A percentile compares a stretch with the other conserved stretches of the same genome.
phyloP scores from a whole-genome alignment of 2,113 vertebrate species.

The Psilopsiagon aurifrons region DNA sequence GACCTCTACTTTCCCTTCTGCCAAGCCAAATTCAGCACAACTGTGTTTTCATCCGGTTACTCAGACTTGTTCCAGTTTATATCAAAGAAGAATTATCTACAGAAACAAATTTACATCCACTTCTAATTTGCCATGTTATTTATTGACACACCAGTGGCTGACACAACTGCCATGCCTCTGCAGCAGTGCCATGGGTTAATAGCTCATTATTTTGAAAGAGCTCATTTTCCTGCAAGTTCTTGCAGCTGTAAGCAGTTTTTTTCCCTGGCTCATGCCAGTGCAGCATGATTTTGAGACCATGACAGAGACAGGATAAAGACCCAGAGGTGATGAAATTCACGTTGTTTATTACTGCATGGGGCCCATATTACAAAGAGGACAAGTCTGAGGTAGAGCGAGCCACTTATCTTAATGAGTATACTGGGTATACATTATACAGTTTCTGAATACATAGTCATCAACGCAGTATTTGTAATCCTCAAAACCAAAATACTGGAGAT shows the following conservation, averaged over 20 bases:
- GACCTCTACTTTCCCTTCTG: slow-evolving; percentile 16
- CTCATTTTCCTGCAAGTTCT: slow-evolving; percentile 48
- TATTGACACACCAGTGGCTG: slow-evolving; percentile 43
- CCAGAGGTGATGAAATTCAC: slow-evolving; percentile 13
- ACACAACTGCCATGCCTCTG: slow-evolving; percentile 50
- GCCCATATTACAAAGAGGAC: neutral
- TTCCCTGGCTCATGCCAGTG: slow-evolving; percentile 27
- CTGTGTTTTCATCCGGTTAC: slow-evolving; percentile 50
- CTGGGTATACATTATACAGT: neutral
- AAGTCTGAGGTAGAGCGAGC: neutral
- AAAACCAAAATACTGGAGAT: neutral
- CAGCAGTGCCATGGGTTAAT: slow-evolving; percentile 52
- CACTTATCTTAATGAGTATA: neutral
- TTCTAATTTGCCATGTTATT: slow-evolving; percentile 43
- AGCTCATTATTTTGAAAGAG: slow-evolving; percentile 62
- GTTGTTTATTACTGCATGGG: neutral
- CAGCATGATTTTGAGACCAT: slow-evolving; percentile 24
- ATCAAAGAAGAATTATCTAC: slow-evolving; percentile 30
- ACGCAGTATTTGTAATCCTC: neutral
- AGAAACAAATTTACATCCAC: slow-evolving; percentile 23
- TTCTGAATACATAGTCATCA: neutral
- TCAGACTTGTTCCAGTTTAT: slow-evolving; percentile 46
- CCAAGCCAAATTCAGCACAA: neutral
- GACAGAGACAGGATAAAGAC: slow-evolving; percentile 39
- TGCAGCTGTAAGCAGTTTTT: slow-evolving; percentile 63